Percentiles rank a stretch among this genome's conserved stretches.
Conservation (phyloP, 2,888 invertebrate genomes). For the Troides oblongomaculatus region DNA sequence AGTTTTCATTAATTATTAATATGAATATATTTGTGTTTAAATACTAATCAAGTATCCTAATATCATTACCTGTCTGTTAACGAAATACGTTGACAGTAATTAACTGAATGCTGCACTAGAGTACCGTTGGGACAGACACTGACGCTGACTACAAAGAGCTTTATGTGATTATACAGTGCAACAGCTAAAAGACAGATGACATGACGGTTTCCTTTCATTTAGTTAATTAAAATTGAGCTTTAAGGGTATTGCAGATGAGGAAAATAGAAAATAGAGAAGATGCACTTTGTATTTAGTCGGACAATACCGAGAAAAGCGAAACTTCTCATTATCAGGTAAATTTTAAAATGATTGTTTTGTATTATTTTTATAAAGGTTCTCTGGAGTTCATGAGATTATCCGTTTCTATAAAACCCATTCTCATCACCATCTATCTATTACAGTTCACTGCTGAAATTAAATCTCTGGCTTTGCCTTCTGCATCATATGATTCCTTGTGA, state of each 20-base stretch:
- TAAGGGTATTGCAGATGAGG: constrained; percentile 1
- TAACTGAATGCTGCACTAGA: constrained; percentile 11
- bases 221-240: constrained; percentile 16
- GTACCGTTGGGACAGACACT: constrained; percentile 7
- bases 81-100: constrained; percentile 3
- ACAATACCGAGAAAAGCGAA: not conserved
- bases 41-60: not conserved
- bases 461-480: too few relatives aligned
- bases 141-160: constrained; percentile 20
- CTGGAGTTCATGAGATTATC: too few relatives aligned
- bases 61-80: not conserved
- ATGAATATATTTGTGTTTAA: not conserved
- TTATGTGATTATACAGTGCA: constrained; percentile 8
- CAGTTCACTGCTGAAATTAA: too few relatives aligned
- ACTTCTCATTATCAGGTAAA: not conserved
- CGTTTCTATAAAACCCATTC: too few relatives aligned
- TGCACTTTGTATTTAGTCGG: not conserved
- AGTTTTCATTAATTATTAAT: not conserved
- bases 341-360: too few relatives aligned
- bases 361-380: too few relatives aligned
- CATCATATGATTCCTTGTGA: too few relatives aligned
- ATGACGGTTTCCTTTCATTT: not conserved
- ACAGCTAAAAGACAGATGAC: constrained; percentile 4
- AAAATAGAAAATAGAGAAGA: not conserved
- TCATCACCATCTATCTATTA: too few relatives aligned